Evolutionary conservation across 1,140 invertebrate species (phyloP), one percentile per base, ranked within the genome.

Genomic region (Drosophila bocqueti): DNA sequence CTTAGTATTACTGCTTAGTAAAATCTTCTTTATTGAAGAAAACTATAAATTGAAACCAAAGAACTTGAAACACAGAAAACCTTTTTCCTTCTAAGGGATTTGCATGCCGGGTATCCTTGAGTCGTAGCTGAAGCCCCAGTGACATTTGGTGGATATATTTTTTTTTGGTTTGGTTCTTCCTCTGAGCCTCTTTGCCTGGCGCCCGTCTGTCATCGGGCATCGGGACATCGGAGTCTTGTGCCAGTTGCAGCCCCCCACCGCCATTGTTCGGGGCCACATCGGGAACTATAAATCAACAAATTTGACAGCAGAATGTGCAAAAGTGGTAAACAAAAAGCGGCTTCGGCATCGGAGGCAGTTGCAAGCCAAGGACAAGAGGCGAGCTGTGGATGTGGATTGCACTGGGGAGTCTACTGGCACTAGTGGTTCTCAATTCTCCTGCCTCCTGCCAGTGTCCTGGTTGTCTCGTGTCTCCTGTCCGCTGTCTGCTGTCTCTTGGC

Each of bases 271-370:
- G 43, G 79, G 58, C 65, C 79, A 81, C 65, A 72, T 76, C 65
- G 72, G 64, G 43, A 76, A 71, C 65, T 81, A 85, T 77, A 84
- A 84, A 85, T 84, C 82, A 84, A 84, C 79, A 85, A 69, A 80
- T 85, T 84, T 84, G 82, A 78, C 80, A 78, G 76, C 75, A 81
- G 80, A 85, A 85, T 85, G 82, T 84, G 82, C 82, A 77, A 78
- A 84, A 84, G 68, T 84, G 82, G 77, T 81, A 81, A 81, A 81
- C 68, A 66, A 76, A 73, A 84, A 84, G 69, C 50, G 64, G 64
- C 74, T 67, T 59, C 47, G 57, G 43, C 64, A 54, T 59, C 47
- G 63, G 49, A 77, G 61, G 74, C 74, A 76, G 73, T 76, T 77
- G 64, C 74, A 77, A 65, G 55, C 73, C 74, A 76, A 77, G 74